phyloP scores from a whole-genome alignment of 1,140 invertebrate genomes.

The Drosophila elegans region DNA sequence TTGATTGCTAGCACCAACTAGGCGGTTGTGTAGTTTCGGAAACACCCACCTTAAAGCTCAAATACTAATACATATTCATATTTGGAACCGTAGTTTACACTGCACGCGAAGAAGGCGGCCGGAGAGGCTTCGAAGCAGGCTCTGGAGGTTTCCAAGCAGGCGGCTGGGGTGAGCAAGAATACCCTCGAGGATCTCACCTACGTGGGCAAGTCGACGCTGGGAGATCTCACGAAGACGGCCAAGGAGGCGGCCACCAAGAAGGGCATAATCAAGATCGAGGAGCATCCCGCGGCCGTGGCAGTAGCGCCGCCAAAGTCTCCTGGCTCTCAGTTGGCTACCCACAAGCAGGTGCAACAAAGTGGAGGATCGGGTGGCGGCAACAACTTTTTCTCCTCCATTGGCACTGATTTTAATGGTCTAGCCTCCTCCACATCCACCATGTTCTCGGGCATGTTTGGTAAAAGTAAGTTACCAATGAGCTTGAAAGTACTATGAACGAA shows the following conservation, averaged over 20 bases:
- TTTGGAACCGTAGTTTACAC: slow-evolving; percentile 88
- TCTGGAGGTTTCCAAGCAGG: slow-evolving; percentile 93
- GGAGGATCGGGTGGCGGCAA: slow-evolving; percentile 85
- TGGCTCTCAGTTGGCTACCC: slow-evolving; percentile 85
- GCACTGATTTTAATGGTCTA: slow-evolving; percentile 94
- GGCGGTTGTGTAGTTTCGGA: slow-evolving; percentile 6
- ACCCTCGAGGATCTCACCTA: slow-evolving; percentile 94
- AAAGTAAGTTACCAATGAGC: slow-evolving; percentile 84
- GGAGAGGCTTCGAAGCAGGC: slow-evolving; percentile 94
- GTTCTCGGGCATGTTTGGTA: slow-evolving; percentile 94
- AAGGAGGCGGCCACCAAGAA: slow-evolving; percentile 94
- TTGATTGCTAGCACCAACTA: slow-evolving; percentile 19
- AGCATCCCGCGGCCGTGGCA: slow-evolving; percentile 16
- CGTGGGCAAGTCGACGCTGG: slow-evolving; percentile 93
- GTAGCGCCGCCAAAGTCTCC: slow-evolving; percentile 18
- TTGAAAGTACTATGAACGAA: too few relatives aligned
- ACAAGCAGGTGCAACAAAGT: slow-evolving; percentile 84
- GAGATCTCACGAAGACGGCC: slow-evolving; percentile 95
- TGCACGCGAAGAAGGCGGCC: slow-evolving; percentile 94
- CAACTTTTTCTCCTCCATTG: slow-evolving; percentile 95
- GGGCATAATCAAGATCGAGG: slow-evolving; percentile 89
- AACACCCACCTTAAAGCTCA: background rate
- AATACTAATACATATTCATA: background rate
- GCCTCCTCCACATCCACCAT: slow-evolving; percentile 95
- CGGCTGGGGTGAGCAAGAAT: slow-evolving; percentile 94